Conservation (phyloP, 2,797 vertebrate genomes). For the Masticophis lateralis region DNA sequence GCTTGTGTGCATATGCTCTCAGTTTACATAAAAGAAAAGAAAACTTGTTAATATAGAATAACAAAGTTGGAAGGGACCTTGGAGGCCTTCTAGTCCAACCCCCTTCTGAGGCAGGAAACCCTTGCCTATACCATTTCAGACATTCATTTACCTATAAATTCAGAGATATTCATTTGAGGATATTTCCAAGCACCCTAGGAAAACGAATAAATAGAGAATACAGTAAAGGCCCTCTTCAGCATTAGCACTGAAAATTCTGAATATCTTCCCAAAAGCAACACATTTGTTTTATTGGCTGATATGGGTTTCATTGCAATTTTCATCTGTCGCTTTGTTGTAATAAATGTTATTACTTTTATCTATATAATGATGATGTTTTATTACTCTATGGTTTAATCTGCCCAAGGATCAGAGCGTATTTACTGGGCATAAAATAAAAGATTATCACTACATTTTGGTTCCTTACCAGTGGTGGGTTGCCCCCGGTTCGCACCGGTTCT, state of each 20-base stretch:
- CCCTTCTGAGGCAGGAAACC: too few species aligned
- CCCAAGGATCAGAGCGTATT: neutral
- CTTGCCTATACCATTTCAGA: too few species aligned
- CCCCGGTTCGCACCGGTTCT: too few species aligned
- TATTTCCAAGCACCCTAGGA: neutral
- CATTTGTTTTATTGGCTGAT: neutral
- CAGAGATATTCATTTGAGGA: neutral
- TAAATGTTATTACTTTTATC: neutral
- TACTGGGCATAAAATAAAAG: neutral
- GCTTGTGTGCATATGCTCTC: too few species aligned
- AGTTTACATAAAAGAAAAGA: too few species aligned
- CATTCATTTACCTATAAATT: neutral
- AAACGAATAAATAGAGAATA: neutral
- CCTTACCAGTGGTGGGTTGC: neutral
- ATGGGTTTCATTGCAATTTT: neutral
- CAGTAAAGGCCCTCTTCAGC: neutral
- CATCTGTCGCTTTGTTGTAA: neutral
- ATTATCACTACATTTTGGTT: neutral
- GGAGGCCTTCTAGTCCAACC: too few species aligned
- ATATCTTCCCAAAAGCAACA: neutral
- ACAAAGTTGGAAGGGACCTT: too few species aligned
- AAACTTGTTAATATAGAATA: slow-evolving; percentile 38
- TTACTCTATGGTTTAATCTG: neutral
- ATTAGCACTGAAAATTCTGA: neutral
- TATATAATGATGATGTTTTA: neutral